Percentiles rank a stretch among this genome's conserved stretches.
These are phyloP conservation scores for Tinamus guttatus DNA, from an alignment of 2,113 vertebrate genomes.

Conservation along the genomic window DNA sequence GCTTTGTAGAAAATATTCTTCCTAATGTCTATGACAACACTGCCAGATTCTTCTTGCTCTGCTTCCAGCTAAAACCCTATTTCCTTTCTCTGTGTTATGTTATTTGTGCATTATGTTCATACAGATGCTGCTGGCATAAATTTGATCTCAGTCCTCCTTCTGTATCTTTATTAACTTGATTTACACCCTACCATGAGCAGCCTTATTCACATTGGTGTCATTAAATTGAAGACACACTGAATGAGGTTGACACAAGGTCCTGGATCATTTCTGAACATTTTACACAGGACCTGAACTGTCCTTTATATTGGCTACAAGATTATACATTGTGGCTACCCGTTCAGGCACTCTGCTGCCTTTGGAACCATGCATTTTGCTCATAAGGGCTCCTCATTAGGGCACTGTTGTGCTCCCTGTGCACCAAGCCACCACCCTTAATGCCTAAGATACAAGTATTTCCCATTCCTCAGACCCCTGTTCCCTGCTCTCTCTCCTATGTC, in stretches of 20 bases:
- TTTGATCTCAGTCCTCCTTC: not conserved
- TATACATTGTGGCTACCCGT: not conserved
- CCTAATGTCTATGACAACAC: not conserved
- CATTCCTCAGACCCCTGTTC: not conserved
- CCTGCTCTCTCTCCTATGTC: not conserved
- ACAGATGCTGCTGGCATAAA: not conserved
- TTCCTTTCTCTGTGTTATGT: not conserved
- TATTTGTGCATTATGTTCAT: not conserved
- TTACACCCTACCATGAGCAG: not conserved
- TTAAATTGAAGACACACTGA: not conserved
- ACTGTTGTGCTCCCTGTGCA: not conserved
- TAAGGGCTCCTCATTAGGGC: not conserved
- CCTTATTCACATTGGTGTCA: not conserved
- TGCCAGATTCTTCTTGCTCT: not conserved
- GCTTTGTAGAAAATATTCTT: constrained; percentile 42
- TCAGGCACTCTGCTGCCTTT: not conserved
- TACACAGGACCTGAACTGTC: not conserved
- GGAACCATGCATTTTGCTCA: not conserved
- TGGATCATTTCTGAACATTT: not conserved
- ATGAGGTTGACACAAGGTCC: not conserved
- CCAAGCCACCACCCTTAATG: not conserved
- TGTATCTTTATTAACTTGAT: not conserved
- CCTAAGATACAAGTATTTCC: not conserved
- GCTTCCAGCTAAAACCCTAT: not conserved
- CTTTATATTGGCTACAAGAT: not conserved